Base-by-base conservation (phyloP, 64 coral and sea anemone genomes). In the Astreopora myriophthalma region DNA sequence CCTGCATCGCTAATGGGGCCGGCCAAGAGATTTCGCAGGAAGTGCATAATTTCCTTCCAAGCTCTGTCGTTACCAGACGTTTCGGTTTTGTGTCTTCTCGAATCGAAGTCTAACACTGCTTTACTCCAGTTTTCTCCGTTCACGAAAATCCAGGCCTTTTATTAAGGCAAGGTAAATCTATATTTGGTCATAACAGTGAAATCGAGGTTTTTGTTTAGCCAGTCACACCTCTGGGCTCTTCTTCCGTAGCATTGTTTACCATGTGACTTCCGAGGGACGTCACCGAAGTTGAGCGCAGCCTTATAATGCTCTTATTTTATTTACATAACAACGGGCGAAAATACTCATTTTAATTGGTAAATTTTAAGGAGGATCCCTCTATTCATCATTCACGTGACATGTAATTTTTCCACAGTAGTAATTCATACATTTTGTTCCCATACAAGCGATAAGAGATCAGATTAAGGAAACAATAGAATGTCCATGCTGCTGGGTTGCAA, bases 211-310 rank as follows among this genome's bases (percentile, higher is more conserved):
- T 83, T 49, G 3, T 25, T 23, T 48, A 9, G 11, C 11, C 40
- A 13, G 75, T 27, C 42, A 78, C 75, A 42, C 75, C 75, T 78
- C 10, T 27, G 5, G 7, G 29, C 29, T 26, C 1, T 1, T 0
- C 27, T 34, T 57, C 48, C 38, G 16, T 35, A 36, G 35, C 16
- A 83, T 33, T 80, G 48, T 32, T 58, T 22, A 20, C 31, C 79
- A 83, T 83, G 79, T 83, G 79, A 83, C 55, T 83, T 83, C 79
- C 79, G 51, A 36, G 55, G 79, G 57, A 23, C 7, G 36, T 64
- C 58, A 52, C 30, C 34, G 8, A 12, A 17, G 7, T 82, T 20
- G 25, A 36, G 64, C 78, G 27, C 36, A 62, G 26, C 62, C 36
- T 73, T 73, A 71, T 62, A 62, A 33, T 37, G 5, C 33, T 37